These are phyloP conservation scores for Acrossocheilus wenchowensis DNA, from an alignment of 2,797 vertebrate genomes.

Conservation along the genomic window DNA sequence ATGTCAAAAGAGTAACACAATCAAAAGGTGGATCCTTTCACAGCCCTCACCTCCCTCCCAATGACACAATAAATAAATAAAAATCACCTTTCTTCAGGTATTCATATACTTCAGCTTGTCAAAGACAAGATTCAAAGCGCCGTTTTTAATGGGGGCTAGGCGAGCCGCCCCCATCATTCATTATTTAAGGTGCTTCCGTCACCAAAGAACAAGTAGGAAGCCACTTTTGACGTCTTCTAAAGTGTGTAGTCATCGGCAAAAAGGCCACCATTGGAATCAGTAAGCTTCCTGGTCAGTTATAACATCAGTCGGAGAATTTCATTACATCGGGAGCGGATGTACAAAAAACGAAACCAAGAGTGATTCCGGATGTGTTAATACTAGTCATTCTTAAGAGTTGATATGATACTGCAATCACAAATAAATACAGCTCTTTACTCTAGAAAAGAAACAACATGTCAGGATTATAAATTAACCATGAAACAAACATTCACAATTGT, in stretches of 20 bases:
- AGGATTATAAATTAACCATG: slow-evolving; percentile 83
- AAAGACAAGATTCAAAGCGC: slow-evolving; percentile 68
- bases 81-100: slow-evolving; percentile 78
- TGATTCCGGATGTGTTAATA: slow-evolving; percentile 70
- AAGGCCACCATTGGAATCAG: slow-evolving; percentile 72
- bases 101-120: slow-evolving; percentile 71
- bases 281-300: slow-evolving; percentile 66
- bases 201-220: slow-evolving; percentile 70
- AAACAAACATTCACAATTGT: slow-evolving; percentile 75
- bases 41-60: slow-evolving; percentile 52
- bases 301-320: slow-evolving; percentile 63
- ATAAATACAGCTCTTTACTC: slow-evolving; percentile 80
- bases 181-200: slow-evolving; percentile 67
- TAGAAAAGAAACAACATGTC: slow-evolving; percentile 72
- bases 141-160: slow-evolving; percentile 59
- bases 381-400: slow-evolving; percentile 71
- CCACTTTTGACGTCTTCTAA: slow-evolving; percentile 78
- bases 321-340: slow-evolving; percentile 63
- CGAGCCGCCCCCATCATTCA: slow-evolving; percentile 63
- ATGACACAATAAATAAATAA: slow-evolving; percentile 85
- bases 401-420: slow-evolving; percentile 75
- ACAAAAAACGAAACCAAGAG: slow-evolving; percentile 61
- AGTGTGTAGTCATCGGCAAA: slow-evolving; percentile 71
- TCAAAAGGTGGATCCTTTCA: slow-evolving; percentile 72
- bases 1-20: slow-evolving; percentile 75